Evolutionary conservation across 1,140 invertebrate genomes (phyloP), one percentile per base, ranked within the genome.

Genomic region (Temnothorax curvispinosus): DNA sequence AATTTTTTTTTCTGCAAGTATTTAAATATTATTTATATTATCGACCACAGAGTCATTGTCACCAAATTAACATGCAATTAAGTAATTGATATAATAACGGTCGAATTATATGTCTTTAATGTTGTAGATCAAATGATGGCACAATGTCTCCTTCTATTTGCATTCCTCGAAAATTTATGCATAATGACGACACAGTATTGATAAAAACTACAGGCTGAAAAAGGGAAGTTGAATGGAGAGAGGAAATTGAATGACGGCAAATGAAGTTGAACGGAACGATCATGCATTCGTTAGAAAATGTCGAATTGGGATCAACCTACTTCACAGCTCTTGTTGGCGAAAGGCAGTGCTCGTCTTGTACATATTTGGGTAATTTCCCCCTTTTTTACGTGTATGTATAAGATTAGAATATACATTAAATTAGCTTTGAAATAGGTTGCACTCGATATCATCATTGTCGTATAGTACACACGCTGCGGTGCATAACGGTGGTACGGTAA

Each of bases 301-400:
- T 88, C 52, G 50, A 82, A 89, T 87, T 74, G 54, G 50, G 35
- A 85, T 90, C 88, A 90, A 88, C 86, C 91, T 91, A 90, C 87
- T 92, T 91, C 92, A 92, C 87, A 93, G 90, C 90, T 64, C 81
- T 92, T 81, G 86, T 93, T 92, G 86, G 90, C 93, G 91, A 91
- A 94, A 93, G 93, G 93, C 93, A 94, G 93, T 94, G 92, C 89
- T 93, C 88, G 89, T 90, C 80, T 92, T 88, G 88, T 91, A 91
- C 82, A 65, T 90, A n/a, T 87, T 90, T 91, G 75, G 82, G 35
- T 90, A 82, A 76, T 81, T 7, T 50, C n/a, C 38, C 41, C 21
- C 75, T 75, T 89, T 58, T 86, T 54, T 67, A 81, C 86, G 69
- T 71, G n/a, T 86, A 11, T 86, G 32, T 89, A 89, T 89, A 89